A percentile compares a stretch with the other conserved stretches of the same genome.
Conservation (phyloP, 1,140 invertebrate species). For the Trachelipus rathkii region DNA sequence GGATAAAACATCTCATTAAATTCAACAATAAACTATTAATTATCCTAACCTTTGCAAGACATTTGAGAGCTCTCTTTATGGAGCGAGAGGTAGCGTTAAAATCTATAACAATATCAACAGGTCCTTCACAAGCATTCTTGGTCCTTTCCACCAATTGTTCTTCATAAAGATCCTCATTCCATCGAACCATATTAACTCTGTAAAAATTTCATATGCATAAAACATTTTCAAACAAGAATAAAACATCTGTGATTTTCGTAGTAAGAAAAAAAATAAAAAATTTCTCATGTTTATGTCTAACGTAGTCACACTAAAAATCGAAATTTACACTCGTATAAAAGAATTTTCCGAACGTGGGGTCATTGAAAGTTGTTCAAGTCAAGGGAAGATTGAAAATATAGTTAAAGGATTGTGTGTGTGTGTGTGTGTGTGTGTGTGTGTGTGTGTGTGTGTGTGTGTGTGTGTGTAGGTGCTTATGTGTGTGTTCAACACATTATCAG, state of each 20-base stretch:
- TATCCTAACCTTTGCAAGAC: conserved; percentile 64
- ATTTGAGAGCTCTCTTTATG: conserved; percentile 77
- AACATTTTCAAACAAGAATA: neutral
- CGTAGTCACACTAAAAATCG: neutral
- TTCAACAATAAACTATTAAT: too few relatives aligned
- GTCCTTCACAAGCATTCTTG: conserved; percentile 74
- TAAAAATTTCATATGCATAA: neutral
- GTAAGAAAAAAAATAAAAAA: too few relatives aligned
- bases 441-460: too few relatives aligned
- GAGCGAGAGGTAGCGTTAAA: conserved; percentile 84
- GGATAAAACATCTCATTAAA: too few relatives aligned
- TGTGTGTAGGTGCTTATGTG: too few relatives aligned
- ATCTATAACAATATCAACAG: conserved; percentile 83
- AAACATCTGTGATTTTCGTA: neutral
- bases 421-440: too few relatives aligned
- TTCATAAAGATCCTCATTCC: conserved; percentile 81
- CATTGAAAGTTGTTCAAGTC: too few relatives aligned
- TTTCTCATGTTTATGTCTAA: too few relatives aligned
- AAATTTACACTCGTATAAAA: too few relatives aligned
- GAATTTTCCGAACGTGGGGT: conserved; percentile 23
- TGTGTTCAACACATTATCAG: too few relatives aligned
- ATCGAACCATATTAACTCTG: conserved; percentile 75
- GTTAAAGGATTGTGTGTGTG: too few relatives aligned
- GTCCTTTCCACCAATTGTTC: conserved; percentile 82
- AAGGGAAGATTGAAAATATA: too few relatives aligned